Evolutionary conservation across 2,888 invertebrate species (phyloP).

Genomic region (Sesia bembeciformis): DNA sequence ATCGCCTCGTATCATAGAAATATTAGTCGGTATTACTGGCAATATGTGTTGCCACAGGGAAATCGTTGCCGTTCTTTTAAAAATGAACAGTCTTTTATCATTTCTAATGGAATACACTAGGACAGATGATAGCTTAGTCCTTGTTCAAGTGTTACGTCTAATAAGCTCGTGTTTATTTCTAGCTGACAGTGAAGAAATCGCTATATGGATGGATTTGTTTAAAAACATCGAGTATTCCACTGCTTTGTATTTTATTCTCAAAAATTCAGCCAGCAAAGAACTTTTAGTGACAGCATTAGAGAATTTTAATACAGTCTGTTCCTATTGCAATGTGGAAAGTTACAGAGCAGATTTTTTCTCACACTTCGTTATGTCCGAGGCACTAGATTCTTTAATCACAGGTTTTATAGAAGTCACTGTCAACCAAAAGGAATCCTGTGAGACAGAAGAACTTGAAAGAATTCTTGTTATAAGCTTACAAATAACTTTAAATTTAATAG

Average conservation of each 20-base stretch:
- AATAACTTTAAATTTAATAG: conserved; percentile 42
- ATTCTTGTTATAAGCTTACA: conserved; percentile 47
- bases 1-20: conserved; percentile 82
- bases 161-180: conserved; percentile 71
- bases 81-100: conserved; percentile 71
- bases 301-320: conserved; percentile 72
- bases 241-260: conserved; percentile 80
- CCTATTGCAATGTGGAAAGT: conserved; percentile 45
- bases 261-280: conserved; percentile 80
- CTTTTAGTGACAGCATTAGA: conserved; percentile 75
- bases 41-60: conserved; percentile 85
- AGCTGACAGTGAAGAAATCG: conserved; percentile 48
- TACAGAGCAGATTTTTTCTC: conserved; percentile 38
- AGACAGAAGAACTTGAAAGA: conserved; percentile 47
- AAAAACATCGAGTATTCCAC: conserved; percentile 64
- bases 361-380: conserved; percentile 44
- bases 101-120: conserved; percentile 72
- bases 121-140: conserved; percentile 80
- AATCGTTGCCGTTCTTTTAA: conserved; percentile 72
- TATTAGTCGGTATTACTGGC: conserved; percentile 87
- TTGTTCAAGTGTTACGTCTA: conserved; percentile 83
- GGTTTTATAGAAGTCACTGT: conserved; percentile 44
- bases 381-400: conserved; percentile 35
- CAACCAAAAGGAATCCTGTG: conserved; percentile 32
- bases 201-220: conserved; percentile 62